Percentiles rank a stretch among this genome's conserved stretches.
phyloP scores from a whole-genome alignment of 92 coral and sea anemone species.

The Palythoa grandiflora region DNA sequence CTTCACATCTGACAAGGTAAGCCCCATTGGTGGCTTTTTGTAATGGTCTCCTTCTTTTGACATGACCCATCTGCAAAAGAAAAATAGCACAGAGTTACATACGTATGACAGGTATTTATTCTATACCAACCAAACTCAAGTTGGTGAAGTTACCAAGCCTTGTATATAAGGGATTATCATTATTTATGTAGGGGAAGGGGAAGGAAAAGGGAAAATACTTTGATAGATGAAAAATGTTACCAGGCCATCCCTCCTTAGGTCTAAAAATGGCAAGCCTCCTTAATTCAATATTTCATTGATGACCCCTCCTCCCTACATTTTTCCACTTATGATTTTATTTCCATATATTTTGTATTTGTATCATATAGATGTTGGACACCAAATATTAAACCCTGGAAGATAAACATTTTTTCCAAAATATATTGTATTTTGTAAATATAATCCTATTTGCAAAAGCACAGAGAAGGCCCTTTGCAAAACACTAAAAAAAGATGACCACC shows the following conservation, averaged over 20 bases:
- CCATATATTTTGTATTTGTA: too few relatives aligned
- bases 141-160: not conserved
- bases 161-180: not conserved
- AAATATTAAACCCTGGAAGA: not conserved
- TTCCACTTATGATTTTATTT: not conserved
- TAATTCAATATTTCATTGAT: not conserved
- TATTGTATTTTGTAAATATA: constrained; percentile 4
- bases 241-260: constrained; percentile 6
- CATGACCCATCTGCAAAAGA: not conserved
- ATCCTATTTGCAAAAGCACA: constrained; percentile 18
- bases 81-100: not conserved
- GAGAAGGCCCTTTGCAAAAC: constrained; percentile 2
- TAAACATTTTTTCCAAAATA: not conserved
- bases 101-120: not conserved
- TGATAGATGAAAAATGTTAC: not conserved
- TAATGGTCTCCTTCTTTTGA: not conserved
- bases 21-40: constrained; percentile 6
- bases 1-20: not conserved
- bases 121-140: not conserved
- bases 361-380: not conserved
- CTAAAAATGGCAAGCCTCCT: not conserved
- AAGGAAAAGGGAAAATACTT: not conserved
- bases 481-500: constrained; percentile 26
- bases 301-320: not conserved
- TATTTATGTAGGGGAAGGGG: not conserved